Conservation (phyloP, 30 jellyfish, hydroid and myxozoan genomes). For the Aurelia aurita region DNA sequence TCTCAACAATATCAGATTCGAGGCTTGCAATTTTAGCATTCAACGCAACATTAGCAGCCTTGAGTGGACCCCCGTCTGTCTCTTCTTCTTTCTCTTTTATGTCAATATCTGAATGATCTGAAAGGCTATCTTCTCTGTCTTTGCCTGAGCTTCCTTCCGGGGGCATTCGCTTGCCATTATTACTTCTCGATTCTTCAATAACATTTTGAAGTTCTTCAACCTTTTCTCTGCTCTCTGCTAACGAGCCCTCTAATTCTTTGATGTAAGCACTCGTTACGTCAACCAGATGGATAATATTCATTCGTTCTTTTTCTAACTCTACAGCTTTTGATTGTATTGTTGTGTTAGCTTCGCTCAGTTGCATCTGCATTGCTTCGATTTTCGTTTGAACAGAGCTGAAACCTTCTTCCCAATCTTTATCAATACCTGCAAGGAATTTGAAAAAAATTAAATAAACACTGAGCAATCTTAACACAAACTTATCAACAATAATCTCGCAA, state of each 20-base stretch:
- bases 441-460: not conserved
- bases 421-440: constrained; percentile 35
- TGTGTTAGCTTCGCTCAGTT: constrained; percentile 78
- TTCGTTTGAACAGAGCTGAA: constrained; percentile 36
- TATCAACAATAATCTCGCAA: no score
- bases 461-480: no score
- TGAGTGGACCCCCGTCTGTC: constrained; percentile 15
- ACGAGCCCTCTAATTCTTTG: constrained; percentile 84
- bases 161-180: constrained; percentile 76
- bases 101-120: constrained; percentile 66
- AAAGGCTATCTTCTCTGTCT: constrained; percentile 63
- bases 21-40: constrained; percentile 39
- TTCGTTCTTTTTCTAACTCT: constrained; percentile 91
- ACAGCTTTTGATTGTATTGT: constrained; percentile 83
- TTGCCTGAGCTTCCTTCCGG: constrained; percentile 92
- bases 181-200: constrained; percentile 46
- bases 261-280: constrained; percentile 99
- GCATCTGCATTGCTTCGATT: constrained; percentile 72
- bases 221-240: constrained; percentile 79
- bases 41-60: constrained; percentile 37
- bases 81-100: constrained; percentile 29
- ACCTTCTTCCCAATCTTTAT: constrained; percentile 34
- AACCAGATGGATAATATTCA: constrained; percentile 87
- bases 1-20: constrained; percentile 64
- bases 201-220: constrained; percentile 85